A percentile compares a stretch with the other conserved stretches of the same genome.
Evolutionary conservation across 2,113 vertebrate species (phyloP).

Genomic region (Chinchilla lanigera): DNA sequence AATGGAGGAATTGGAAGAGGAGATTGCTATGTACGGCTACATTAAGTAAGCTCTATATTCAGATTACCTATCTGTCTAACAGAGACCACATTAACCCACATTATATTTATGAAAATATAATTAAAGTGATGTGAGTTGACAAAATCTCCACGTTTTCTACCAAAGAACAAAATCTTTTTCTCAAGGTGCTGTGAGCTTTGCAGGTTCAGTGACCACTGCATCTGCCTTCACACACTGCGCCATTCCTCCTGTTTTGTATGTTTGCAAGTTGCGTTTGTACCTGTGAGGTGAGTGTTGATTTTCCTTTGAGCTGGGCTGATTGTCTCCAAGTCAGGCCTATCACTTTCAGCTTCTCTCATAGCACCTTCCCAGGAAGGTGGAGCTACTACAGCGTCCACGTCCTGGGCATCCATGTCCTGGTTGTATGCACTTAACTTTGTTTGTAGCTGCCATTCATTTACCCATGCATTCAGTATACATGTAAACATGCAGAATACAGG

Average conservation of each 20-base stretch:
- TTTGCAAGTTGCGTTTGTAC: neutral
- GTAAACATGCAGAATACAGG: neutral
- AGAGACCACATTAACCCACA: neutral
- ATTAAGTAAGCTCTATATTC: neutral
- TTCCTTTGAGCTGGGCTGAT: neutral
- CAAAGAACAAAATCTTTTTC: neutral
- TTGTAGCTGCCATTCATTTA: neutral
- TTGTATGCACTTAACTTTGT: conserved; percentile 12
- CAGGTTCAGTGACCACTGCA: neutral
- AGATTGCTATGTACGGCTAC: neutral
- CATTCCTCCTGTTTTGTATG: neutral
- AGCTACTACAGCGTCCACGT: neutral
- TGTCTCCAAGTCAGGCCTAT: neutral
- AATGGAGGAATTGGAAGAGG: neutral
- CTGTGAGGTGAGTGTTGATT: neutral
- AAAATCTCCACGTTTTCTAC: neutral
- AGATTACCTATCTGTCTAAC: neutral
- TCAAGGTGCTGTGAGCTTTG: neutral
- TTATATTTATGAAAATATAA: neutral
- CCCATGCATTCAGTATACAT: neutral
- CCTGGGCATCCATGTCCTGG: neutral
- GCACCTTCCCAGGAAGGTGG: neutral
- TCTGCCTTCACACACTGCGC: neutral
- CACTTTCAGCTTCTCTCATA: neutral
- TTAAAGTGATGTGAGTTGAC: neutral